A percentile compares a stretch with the other conserved stretches of the same genome.
Evolutionary conservation across 2,888 invertebrate species (phyloP).

Genomic region (Philereme transversata): DNA sequence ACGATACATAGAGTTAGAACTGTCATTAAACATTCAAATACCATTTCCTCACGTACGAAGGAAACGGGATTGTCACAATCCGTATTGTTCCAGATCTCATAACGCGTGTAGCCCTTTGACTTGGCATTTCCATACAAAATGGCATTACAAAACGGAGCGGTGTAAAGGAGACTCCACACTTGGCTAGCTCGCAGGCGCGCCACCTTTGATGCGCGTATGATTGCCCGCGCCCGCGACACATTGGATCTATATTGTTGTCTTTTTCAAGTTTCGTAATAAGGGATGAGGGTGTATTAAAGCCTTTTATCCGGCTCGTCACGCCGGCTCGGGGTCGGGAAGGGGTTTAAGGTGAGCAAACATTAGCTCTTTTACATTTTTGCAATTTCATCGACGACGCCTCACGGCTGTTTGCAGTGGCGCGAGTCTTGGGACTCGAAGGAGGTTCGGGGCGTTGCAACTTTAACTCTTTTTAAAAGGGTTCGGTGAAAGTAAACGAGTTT

Average conservation of each 20-base stretch:
- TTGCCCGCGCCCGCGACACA: conserved; percentile 83
- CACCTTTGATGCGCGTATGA: conserved; percentile 83
- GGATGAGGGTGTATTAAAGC: conserved; percentile 85
- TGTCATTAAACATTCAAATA: conserved; percentile 80
- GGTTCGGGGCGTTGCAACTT: conserved; percentile 68
- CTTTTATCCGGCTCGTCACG: conserved; percentile 84
- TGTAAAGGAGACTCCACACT: conserved; percentile 78
- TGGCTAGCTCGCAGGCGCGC: conserved; percentile 71
- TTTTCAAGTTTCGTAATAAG: conserved; percentile 85
- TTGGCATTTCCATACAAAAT: conserved; percentile 66
- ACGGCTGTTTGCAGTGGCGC: conserved; percentile 72
- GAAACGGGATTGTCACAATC: conserved; percentile 81
- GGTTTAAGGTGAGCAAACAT: conserved; percentile 84
- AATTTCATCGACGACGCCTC: conserved; percentile 80
- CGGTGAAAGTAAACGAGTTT: conserved; percentile 67
- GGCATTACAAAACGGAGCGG: conserved; percentile 66
- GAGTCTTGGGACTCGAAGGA: conserved; percentile 61
- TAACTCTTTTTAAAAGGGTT: conserved; percentile 73
- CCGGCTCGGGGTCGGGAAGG: conserved; percentile 79
- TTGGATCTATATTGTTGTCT: conserved; percentile 84
- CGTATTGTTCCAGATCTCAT: conserved; percentile 81
- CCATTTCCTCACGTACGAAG: conserved; percentile 74
- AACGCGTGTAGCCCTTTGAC: conserved; percentile 80
- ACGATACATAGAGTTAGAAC: conserved; percentile 58
- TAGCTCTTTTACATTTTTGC: conserved; percentile 84